Base-by-base conservation (phyloP, 2,888 invertebrate species). In the Agrotis ipsilon region DNA sequence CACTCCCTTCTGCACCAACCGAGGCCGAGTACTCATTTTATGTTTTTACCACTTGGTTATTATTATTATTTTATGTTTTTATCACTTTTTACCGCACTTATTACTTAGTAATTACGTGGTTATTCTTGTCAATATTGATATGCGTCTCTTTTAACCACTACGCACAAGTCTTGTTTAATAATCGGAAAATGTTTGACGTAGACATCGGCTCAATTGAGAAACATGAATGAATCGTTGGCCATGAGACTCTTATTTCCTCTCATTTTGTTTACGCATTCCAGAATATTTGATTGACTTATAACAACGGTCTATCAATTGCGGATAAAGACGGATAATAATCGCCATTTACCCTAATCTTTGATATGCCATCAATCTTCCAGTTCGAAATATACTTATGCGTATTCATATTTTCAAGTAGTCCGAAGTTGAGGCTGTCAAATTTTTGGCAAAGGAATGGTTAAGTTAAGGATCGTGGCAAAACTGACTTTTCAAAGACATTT, bases 261-360 rank as follows among this genome's bases (percentile, higher is more conserved):
- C 43, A 62, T 48, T 52, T 52, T 58, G 52, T 62, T 58, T 77
- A 58, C 52, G 5, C 46, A 21, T 58, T 48, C 54, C 59, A 57
- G 32, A 52, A 16, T 52, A 46, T 57, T 70, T 62, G 70, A 74
- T 58, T 58, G 78, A 52, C 57, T 48, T 60, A 11, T 32, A 67
- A 68, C 27, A 61, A 19, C 21, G 11, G 46, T 49, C 43, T 27
- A 51, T 58, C 61, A 51, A 70, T 70, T 59, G 32, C 14, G 18
- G n/a, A 32, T 45, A 32, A 55, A 60, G 14, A 49, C 39, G 49
- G 11, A 21, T 54, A 18, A 27, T 73, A 18, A 77, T 18, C 18
- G 43, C 27, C 32, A 62, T 62, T 70, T 59, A 19, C 51, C 62
- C n/a, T 58, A 43, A 58, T 70, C 70, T 74, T 51, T 57, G 51